These are phyloP conservation scores for Diabrotica virgifera DNA, from an alignment of 1,140 invertebrate species.

Conservation along the genomic window DNA sequence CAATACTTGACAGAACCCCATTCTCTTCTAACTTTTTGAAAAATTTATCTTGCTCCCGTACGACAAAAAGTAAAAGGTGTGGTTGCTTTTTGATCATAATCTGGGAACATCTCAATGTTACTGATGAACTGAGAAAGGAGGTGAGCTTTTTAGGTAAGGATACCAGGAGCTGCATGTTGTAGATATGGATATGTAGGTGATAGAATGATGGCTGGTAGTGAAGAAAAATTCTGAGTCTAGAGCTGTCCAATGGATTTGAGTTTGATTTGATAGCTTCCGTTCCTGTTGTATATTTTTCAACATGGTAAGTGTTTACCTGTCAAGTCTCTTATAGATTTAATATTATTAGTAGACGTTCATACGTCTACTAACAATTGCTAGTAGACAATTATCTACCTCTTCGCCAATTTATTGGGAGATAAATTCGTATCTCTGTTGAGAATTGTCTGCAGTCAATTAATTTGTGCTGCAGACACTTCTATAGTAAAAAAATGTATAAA, in stretches of 20 bases:
- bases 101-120: conserved; percentile 77
- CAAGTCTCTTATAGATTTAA: conserved; percentile 85
- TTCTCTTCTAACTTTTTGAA: conserved; percentile 53
- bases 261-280: conserved; percentile 74
- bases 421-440: too few species aligned
- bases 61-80: conserved; percentile 71
- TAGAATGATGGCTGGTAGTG: conserved; percentile 98
- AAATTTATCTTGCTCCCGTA: conserved; percentile 61
- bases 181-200: conserved; percentile 92
- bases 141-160: conserved; percentile 76
- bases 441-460: too few species aligned
- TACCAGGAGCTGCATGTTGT: conserved; percentile 76
- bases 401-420: too few species aligned
- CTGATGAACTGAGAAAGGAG: conserved; percentile 84
- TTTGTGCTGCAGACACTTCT: too few species aligned
- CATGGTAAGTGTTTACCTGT: conserved; percentile 73
- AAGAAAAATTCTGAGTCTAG: conserved; percentile 80
- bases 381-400: too few species aligned
- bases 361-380: conserved; percentile 73
- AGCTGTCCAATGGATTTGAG: conserved; percentile 67
- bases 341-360: too few species aligned
- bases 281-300: conserved; percentile 77
- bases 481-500: too few species aligned
- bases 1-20: conserved; percentile 42
- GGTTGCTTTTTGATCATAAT: conserved; percentile 83